These are phyloP conservation scores for Catamblyrhynchus diadema DNA, from an alignment of 2,797 vertebrate species.

Conservation along the genomic window DNA sequence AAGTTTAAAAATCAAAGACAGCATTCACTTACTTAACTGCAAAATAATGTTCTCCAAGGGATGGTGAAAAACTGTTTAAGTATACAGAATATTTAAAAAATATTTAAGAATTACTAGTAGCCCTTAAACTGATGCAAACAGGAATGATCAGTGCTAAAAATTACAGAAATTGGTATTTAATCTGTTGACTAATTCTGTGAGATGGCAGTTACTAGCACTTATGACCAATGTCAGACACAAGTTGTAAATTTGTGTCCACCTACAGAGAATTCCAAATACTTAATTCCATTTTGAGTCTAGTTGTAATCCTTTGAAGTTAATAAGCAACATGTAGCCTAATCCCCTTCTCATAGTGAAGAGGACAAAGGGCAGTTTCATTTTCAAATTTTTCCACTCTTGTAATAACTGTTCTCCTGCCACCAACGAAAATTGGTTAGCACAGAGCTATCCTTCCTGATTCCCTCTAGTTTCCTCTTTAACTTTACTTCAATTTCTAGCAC, in stretches of 20 bases:
- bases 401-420: neutral
- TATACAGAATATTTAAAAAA: neutral
- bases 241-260: neutral
- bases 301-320: neutral
- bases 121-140: neutral
- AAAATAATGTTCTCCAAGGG: neutral
- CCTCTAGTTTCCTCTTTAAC: neutral
- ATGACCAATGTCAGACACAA: neutral
- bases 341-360: neutral
- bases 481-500: neutral
- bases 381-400: neutral
- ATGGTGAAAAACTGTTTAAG: neutral
- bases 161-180: neutral
- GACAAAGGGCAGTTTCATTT: neutral
- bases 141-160: neutral
- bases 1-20: neutral
- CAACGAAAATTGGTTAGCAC: neutral
- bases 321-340: neutral
- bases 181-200: neutral
- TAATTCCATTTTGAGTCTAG: neutral
- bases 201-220: neutral
- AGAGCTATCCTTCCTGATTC: neutral
- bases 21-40: neutral
- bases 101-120: neutral
- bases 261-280: neutral